Evolutionary conservation across 2,797 vertebrate species (phyloP).

Genomic region (Poeciliopsis presidionis): DNA sequence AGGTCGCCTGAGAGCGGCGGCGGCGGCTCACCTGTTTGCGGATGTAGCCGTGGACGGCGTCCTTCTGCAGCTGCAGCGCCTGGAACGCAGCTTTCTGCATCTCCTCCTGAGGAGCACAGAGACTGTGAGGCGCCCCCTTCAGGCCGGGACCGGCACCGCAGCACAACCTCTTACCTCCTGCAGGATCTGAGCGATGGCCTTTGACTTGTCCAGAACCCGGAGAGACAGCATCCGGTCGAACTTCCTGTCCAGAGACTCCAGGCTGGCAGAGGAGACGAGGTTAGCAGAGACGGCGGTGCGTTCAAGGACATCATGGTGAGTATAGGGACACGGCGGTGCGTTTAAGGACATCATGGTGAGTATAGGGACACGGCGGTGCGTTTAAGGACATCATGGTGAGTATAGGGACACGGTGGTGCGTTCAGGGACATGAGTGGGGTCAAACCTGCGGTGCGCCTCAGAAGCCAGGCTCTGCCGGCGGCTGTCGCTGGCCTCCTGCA

Average conservation of each 20-base stretch:
- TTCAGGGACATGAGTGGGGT: neutral
- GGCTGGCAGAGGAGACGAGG: slow-evolving; percentile 70
- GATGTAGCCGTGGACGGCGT: slow-evolving; percentile 90
- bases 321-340: too few relatives aligned
- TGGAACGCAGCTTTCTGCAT: slow-evolving; percentile 96
- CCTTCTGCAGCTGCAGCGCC: slow-evolving; percentile 93
- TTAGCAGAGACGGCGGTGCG: too few relatives aligned
- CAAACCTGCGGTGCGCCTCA: slow-evolving; percentile 90
- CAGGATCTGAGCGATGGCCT: slow-evolving; percentile 90
- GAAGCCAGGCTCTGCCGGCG: slow-evolving; percentile 86
- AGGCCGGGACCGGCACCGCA: neutral
- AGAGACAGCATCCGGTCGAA: slow-evolving; percentile 90
- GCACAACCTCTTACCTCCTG: slow-evolving; percentile 84
- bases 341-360: too few relatives aligned
- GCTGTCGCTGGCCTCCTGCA: slow-evolving; percentile 86
- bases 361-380: too few relatives aligned
- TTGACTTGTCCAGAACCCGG: slow-evolving; percentile 94
- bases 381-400: too few relatives aligned
- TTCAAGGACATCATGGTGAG: too few relatives aligned
- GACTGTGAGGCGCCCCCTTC: neutral
- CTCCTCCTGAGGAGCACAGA: slow-evolving; percentile 80
- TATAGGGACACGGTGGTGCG: too few relatives aligned
- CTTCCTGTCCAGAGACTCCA: slow-evolving; percentile 88
- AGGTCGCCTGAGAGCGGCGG: neutral
- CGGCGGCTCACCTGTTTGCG: slow-evolving; percentile 86